phyloP scores from a whole-genome alignment of 53 echinoderm and acorn worm species.

The Astropecten irregularis region DNA sequence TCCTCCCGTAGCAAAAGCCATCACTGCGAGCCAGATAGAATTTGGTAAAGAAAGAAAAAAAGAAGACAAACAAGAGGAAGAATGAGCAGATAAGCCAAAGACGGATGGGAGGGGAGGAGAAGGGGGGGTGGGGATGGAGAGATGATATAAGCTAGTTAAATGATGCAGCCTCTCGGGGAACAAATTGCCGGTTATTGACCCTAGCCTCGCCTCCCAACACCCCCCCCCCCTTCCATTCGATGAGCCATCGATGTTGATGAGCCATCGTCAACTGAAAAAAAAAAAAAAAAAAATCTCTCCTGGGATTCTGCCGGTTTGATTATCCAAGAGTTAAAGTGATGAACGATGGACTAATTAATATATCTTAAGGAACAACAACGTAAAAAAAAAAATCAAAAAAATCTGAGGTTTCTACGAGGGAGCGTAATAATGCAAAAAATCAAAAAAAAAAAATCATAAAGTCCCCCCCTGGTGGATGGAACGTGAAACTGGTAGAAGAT shows the following conservation, averaged over 20 bases:
- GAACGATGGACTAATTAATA: slow-evolving; percentile 53
- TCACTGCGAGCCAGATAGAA: too few relatives aligned
- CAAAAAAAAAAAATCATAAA: background rate
- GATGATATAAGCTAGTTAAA: slow-evolving; percentile 25
- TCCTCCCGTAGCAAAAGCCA: too few relatives aligned
- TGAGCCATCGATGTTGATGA: background rate
- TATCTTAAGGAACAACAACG: background rate
- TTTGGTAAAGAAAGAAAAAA: background rate
- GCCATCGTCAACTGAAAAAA: background rate
- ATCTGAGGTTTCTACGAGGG: background rate
- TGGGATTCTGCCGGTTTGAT: slow-evolving; percentile 23
- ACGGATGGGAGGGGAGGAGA: background rate
- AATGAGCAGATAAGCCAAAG: background rate
- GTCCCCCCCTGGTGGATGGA: background rate
- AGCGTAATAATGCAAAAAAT: background rate
- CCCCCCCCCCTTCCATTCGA: background rate
- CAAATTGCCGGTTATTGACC: slow-evolving; percentile 36
- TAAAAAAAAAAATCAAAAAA: background rate
- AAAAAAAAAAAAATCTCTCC: background rate
- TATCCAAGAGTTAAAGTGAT: slow-evolving; percentile 28
- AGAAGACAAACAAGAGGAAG: background rate
- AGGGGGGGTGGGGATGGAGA: background rate
- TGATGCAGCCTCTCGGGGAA: background rate
- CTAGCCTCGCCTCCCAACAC: too few relatives aligned
- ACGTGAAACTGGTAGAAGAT: slow-evolving; percentile 11